These are phyloP conservation scores for Atta colombica DNA, from an alignment of 1,140 invertebrate genomes.

Conservation along the genomic window DNA sequence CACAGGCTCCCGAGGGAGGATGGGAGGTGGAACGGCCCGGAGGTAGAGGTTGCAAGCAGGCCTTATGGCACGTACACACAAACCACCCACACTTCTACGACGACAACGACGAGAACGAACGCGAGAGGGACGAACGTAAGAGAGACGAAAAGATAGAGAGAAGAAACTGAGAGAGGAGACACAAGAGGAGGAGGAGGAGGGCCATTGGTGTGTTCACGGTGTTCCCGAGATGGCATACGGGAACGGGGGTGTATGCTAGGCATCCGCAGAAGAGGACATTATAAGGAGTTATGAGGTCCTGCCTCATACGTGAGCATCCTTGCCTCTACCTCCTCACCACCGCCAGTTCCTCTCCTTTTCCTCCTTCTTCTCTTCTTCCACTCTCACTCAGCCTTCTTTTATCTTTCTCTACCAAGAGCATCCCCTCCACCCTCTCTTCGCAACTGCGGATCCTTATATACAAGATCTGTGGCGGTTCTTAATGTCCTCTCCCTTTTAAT, in stretches of 20 bases:
- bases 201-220: conserved; percentile 81
- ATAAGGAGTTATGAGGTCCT: conserved; percentile 87
- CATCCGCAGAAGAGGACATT: conserved; percentile 86
- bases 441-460: conserved; percentile 82
- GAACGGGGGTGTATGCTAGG: conserved; percentile 86
- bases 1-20: conserved; percentile 76
- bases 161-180: conserved; percentile 41
- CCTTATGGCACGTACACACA: conserved; percentile 75
- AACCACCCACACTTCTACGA: conserved; percentile 73
- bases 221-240: conserved; percentile 80
- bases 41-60: conserved; percentile 64
- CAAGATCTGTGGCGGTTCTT: conserved; percentile 86
- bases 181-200: conserved; percentile 50
- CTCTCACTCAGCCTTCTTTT: conserved; percentile 68
- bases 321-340: conserved; percentile 75
- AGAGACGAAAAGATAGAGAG: conserved; percentile 24
- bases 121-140: conserved; percentile 40
- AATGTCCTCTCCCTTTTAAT: conserved; percentile 86
- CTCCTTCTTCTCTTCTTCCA: conserved; percentile 55
- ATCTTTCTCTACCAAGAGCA: conserved; percentile 66
- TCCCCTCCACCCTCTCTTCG: conserved; percentile 71
- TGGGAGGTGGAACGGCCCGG: conserved; percentile 42
- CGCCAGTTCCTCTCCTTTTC: conserved; percentile 18
- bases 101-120: conserved; percentile 46
- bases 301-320: conserved; percentile 85